Percentiles rank a stretch among this genome's conserved stretches.
Conservation (phyloP, 2,888 invertebrate genomes). For the Metacarcinus magister region DNA sequence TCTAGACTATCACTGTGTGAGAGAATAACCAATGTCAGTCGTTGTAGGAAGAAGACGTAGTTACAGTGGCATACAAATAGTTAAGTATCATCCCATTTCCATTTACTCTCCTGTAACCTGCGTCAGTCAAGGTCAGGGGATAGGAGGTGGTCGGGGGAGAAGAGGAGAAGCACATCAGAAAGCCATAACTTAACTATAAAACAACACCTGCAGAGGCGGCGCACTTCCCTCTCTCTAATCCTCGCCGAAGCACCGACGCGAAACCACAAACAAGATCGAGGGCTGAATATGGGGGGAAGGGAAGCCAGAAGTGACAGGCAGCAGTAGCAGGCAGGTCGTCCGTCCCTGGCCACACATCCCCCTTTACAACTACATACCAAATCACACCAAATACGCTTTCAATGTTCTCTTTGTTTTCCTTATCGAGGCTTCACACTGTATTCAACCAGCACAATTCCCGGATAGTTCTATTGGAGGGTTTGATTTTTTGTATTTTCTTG, state of each 20-base stretch:
- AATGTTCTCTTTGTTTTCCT: too few relatives aligned
- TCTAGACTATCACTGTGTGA: neutral
- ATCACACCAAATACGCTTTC: too few relatives aligned
- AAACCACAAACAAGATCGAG: neutral
- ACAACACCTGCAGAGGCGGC: constrained; percentile 1
- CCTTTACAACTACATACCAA: too few relatives aligned
- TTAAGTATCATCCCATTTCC: neutral
- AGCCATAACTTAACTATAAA: neutral
- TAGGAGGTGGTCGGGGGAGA: neutral
- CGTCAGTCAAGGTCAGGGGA: neutral
- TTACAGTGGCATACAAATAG: constrained; percentile 12
- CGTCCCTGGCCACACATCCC: neutral
- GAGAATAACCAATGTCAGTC: neutral
- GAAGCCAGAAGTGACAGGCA: neutral
- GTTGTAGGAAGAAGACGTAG: neutral
- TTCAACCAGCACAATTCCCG: too few relatives aligned
- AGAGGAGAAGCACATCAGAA: neutral
- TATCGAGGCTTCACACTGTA: too few relatives aligned
- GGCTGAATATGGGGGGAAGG: neutral
- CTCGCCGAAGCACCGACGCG: neutral
- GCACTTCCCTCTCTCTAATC: neutral
- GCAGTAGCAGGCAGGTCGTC: neutral
- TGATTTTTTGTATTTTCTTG: too few relatives aligned
- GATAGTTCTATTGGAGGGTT: too few relatives aligned
- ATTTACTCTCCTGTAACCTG: neutral